These are phyloP conservation scores for Trissonchulus latispiculum DNA, from an alignment of 2,888 invertebrate species.

Conservation along the genomic window DNA sequence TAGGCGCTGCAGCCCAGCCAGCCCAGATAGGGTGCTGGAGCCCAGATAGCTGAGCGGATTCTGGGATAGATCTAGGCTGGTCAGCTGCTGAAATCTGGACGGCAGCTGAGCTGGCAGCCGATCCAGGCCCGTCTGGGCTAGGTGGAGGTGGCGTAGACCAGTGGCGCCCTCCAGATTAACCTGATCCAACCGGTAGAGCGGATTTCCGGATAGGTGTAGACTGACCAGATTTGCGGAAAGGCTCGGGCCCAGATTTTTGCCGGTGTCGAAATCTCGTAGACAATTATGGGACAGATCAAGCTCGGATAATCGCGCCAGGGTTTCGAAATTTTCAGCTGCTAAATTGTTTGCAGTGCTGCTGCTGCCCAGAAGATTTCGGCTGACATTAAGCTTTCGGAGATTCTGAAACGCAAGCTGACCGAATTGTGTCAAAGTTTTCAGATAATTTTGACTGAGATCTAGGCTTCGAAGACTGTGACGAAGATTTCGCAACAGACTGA, in stretches of 20 bases:
- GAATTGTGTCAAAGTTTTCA: not conserved
- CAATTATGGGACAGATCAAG: conserved; percentile 12
- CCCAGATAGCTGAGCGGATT: not conserved
- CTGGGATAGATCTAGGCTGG: not conserved
- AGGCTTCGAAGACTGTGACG: not conserved
- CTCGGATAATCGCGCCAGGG: not conserved
- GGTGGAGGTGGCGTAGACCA: not conserved
- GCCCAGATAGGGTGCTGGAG: not conserved
- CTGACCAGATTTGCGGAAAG: not conserved
- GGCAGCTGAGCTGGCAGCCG: not conserved
- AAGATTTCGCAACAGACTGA: not conserved
- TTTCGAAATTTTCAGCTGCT: not conserved
- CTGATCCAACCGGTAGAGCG: not conserved
- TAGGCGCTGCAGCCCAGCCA: not conserved
- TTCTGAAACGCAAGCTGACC: not conserved
- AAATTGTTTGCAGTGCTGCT: not conserved
- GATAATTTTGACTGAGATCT: not conserved
- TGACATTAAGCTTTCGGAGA: conserved; percentile 1
- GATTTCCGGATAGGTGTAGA: conserved; percentile 2
- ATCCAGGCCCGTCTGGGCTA: not conserved
- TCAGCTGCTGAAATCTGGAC: not conserved
- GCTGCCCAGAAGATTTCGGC: not conserved
- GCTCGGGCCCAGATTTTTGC: not conserved
- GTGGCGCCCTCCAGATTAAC: too few species aligned
- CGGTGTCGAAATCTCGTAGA: not conserved